phyloP scores from a whole-genome alignment of 1,140 invertebrate species.

The Branchinecta lindahli region DNA sequence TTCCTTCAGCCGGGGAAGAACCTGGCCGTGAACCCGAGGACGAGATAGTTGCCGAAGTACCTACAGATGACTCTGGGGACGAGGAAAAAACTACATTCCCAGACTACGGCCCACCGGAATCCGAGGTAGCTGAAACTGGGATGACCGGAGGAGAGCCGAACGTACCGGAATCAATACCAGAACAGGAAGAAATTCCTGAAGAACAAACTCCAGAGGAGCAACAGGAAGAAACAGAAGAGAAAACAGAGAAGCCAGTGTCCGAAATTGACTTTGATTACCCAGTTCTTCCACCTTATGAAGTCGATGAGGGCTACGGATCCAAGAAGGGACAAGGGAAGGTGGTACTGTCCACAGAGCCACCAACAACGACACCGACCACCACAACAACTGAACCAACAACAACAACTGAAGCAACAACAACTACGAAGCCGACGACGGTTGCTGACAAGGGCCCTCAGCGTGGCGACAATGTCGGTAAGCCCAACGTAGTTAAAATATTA shows the following conservation, averaged over 20 bases:
- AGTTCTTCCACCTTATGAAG: background rate
- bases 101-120: background rate
- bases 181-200: background rate
- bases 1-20: background rate
- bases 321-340: background rate
- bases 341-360: background rate
- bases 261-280: background rate
- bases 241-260: background rate
- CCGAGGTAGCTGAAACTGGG: background rate
- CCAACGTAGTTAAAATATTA: no score
- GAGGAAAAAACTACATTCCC: no score
- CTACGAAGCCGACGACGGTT: constrained; percentile 23
- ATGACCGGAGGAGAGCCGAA: background rate
- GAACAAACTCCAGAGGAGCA: background rate
- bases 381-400: background rate
- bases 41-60: background rate
- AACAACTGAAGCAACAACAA: background rate
- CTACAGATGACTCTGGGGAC: background rate
- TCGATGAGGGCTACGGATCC: background rate
- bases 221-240: background rate
- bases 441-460: background rate
- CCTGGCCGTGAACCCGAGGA: background rate
- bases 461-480: background rate
- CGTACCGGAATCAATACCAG: background rate
- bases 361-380: background rate